These are phyloP conservation scores for Danio albolineatus DNA, from an alignment of 2,797 vertebrate species.

Conservation along the genomic window DNA sequence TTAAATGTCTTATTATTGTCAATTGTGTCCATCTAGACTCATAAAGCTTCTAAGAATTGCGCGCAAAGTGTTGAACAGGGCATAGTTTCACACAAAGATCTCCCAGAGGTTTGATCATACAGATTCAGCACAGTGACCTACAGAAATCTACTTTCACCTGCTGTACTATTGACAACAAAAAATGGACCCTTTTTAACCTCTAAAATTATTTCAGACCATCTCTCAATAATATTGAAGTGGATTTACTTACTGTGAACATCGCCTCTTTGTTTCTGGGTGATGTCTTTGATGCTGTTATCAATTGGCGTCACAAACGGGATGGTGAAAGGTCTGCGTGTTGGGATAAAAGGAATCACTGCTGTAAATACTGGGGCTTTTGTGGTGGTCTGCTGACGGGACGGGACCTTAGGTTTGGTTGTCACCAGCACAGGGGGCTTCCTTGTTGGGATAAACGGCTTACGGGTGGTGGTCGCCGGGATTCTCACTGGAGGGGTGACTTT, in stretches of 20 bases:
- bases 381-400: constrained; percentile 55
- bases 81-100: background rate
- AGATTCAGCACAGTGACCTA: background rate
- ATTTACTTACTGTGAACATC: constrained; percentile 94
- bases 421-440: constrained; percentile 60
- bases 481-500: constrained; percentile 67
- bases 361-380: constrained; percentile 50
- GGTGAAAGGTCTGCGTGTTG: constrained; percentile 59
- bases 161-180: background rate
- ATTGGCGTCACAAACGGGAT: constrained; percentile 75
- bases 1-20: too few species aligned
- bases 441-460: constrained; percentile 56
- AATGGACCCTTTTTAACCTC: background rate
- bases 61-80: too few species aligned
- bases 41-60: too few species aligned
- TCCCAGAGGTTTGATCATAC: background rate
- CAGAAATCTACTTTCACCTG: background rate
- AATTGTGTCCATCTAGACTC: too few species aligned
- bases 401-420: constrained; percentile 65
- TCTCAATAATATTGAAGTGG: background rate
- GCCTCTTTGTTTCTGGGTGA: constrained; percentile 90
- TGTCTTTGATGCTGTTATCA: constrained; percentile 89
- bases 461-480: constrained; percentile 70
- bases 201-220: too few species aligned
- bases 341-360: constrained; percentile 58